A percentile compares a stretch with the other conserved stretches of the same genome.
phyloP scores from a whole-genome alignment of 2,888 invertebrate genomes.

The Pecten maximus region DNA sequence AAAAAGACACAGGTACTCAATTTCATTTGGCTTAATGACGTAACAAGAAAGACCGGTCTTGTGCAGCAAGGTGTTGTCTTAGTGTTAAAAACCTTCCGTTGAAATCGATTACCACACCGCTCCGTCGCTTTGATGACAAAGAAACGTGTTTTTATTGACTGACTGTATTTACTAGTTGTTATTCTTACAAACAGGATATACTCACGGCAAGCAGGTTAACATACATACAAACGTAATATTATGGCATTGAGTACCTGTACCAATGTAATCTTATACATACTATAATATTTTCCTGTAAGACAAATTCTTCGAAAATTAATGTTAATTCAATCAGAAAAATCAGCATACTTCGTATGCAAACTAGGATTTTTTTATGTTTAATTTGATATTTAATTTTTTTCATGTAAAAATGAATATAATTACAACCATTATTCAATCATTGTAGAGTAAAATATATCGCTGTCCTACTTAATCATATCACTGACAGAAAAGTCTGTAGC shows the following conservation, averaged over 20 bases:
- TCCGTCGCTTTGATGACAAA: constrained; percentile 15
- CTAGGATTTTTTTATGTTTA: background rate
- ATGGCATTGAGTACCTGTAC: background rate
- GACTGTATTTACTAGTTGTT: background rate
- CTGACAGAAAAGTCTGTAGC: background rate
- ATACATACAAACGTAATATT: background rate
- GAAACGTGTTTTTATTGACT: constrained; percentile 33
- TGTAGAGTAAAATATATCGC: background rate
- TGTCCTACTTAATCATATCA: background rate
- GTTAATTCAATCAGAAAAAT: background rate
- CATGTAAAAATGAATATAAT: background rate
- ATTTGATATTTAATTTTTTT: background rate
- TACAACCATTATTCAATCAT: background rate
- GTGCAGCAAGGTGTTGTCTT: background rate
- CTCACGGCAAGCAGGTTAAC: background rate
- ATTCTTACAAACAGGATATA: constrained; percentile 34
- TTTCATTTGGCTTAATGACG: constrained; percentile 35
- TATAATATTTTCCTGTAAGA: background rate
- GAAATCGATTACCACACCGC: constrained; percentile 21
- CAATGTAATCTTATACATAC: background rate
- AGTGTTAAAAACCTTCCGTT: constrained; percentile 20
- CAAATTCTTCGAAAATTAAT: background rate
- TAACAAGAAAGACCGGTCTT: constrained; percentile 33
- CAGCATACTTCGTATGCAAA: background rate
- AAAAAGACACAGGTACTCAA: constrained; percentile 19